Conservation (phyloP, 2,113 vertebrate genomes). For the Sinocyclocheilus anshuiensis region DNA sequence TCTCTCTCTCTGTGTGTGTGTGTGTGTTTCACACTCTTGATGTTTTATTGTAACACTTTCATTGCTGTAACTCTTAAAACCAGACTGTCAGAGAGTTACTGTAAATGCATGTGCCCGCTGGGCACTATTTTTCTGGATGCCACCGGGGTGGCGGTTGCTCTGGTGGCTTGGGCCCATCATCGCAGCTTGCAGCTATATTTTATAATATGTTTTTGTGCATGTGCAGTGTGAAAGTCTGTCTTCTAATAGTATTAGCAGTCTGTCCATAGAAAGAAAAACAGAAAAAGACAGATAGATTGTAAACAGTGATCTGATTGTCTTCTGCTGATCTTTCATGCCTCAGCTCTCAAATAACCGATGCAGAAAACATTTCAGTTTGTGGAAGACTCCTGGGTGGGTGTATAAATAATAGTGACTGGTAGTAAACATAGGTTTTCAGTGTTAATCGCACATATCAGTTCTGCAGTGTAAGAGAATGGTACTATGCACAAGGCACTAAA, state of each 20-base stretch:
- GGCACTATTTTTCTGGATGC: too few species aligned
- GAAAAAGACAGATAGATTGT: conserved; percentile 32
- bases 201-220: background rate
- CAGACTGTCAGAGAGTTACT: too few species aligned
- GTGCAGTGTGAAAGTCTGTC: background rate
- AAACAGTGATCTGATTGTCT: conserved; percentile 62
- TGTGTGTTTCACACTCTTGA: too few species aligned
- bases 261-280: background rate
- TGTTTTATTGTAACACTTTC: too few species aligned
- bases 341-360: background rate
- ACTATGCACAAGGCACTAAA: background rate
- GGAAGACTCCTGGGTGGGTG: background rate
- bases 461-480: background rate
- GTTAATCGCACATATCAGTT: background rate
- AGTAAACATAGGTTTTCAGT: background rate
- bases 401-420: background rate
- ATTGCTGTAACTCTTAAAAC: too few species aligned
- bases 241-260: background rate
- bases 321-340: background rate
- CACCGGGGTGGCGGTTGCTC: too few species aligned
- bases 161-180: too few species aligned
- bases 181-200: background rate
- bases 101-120: too few species aligned
- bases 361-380: background rate
- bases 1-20: too few species aligned